A percentile compares a stretch with the other conserved stretches of the same genome.
phyloP scores from a whole-genome alignment of 2,113 vertebrate genomes.

The Callithrix jacchus region DNA sequence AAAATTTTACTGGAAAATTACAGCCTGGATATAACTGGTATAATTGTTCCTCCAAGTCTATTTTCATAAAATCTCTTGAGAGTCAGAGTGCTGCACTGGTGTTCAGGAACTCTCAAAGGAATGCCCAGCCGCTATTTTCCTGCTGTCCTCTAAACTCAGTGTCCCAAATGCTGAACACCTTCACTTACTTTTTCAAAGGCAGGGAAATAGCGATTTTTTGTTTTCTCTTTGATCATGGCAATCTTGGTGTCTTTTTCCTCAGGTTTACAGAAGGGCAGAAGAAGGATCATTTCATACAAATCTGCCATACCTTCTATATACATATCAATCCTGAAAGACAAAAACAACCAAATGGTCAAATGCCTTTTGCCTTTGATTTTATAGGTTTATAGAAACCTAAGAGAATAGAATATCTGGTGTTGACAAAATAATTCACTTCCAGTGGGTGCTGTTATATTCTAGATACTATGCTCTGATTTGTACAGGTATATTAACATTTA shows the following conservation, averaged over 20 bases:
- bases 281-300: slow-evolving; percentile 81
- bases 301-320: slow-evolving; percentile 86
- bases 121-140: neutral
- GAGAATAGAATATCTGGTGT: too few species aligned
- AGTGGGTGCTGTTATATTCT: rapidly evolving
- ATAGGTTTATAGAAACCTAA: neutral
- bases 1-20: neutral
- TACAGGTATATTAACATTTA: neutral
- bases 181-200: slow-evolving; percentile 88
- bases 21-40: neutral
- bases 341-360: slow-evolving; percentile 15
- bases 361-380: neutral
- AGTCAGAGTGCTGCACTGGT: too few species aligned
- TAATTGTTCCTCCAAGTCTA: neutral
- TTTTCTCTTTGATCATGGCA: slow-evolving; percentile 74
- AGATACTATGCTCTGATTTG: neutral
- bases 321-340: slow-evolving; percentile 88
- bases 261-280: slow-evolving; percentile 49
- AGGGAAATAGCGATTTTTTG: slow-evolving; percentile 83
- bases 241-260: slow-evolving; percentile 73
- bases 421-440: neutral
- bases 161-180: neutral
- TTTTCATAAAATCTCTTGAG: neutral
- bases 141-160: neutral
- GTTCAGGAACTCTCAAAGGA: neutral